Evolutionary conservation across 2,113 vertebrate species (phyloP), one percentile per base, ranked within the genome.

Genomic region (Clupea harengus): DNA sequence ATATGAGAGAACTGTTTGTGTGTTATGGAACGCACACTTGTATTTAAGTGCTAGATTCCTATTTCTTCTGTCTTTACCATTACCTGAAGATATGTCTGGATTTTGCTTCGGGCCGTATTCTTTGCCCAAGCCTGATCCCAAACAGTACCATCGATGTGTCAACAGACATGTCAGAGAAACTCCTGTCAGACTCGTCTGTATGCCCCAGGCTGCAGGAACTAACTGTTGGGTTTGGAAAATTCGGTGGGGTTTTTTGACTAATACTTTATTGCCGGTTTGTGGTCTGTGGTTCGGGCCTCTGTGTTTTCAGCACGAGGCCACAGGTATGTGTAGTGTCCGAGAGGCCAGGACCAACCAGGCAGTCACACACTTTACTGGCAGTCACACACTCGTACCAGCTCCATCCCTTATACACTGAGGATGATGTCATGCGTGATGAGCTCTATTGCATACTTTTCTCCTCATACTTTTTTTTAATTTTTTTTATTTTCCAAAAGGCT

Each of bases 1-100:
- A 64, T 64, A 22, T 25, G 20, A 22, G n/a, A 64, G 60, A 64
- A 13, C 3, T 78, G 28, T 78, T 78, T 39, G 72, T 84, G 18
- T 32, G 49, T 81, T 52, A 39, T 80, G 28, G 39, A 28, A 78
- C 13, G 4, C 3, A 25, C 8, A 67, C 64, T 67, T 67, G 8
- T 10, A 67, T 67, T 67, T 67, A 44, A 44, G 10, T 78, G 72
- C 28, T 44, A 17, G 32, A 78, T 44, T 78, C 28, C 25, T 72
- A 28, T 72, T 72, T 25, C 8, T 50, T 32, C 25, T 50, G 0
- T 72, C n/a, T 82, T 46, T 5, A 82, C 32, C 17, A 18, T 64
- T 82, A 64, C 54, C 45, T 86, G 28, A 57, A 78, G 20, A 45
- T 39, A 82, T 86, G 81, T 6, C 9, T 47, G 81, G 45, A 75